Conservation (phyloP, 64 coral and sea anemone species). For the Catalaphyllia jardinei region DNA sequence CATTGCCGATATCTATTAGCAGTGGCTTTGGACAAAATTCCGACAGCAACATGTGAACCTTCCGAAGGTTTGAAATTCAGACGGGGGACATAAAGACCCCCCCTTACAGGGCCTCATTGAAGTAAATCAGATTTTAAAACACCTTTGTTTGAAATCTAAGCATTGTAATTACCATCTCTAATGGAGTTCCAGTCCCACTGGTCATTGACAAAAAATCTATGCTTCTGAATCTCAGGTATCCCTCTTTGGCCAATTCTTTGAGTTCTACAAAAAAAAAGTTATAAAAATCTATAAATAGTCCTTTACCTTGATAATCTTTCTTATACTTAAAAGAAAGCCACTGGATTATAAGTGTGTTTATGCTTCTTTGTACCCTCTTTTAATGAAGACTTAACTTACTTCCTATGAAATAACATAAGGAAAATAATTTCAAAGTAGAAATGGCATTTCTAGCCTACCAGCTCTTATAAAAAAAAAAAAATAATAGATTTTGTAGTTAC, state of each 20-base stretch:
- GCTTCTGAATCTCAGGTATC: constrained; percentile 83
- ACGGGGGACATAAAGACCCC: too few relatives aligned
- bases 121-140: neutral
- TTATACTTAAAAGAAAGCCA: neutral
- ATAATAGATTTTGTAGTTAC: constrained; percentile 16
- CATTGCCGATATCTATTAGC: too few relatives aligned
- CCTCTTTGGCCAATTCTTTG: constrained; percentile 81
- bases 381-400: too few relatives aligned
- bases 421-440: too few relatives aligned
- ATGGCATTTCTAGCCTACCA: neutral
- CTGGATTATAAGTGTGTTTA: neutral
- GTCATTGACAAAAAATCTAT: constrained; percentile 87
- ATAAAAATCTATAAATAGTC: neutral
- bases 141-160: neutral
- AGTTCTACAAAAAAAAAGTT: constrained; percentile 35
- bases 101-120: too few relatives aligned
- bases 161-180: constrained; percentile 74
- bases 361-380: too few relatives aligned
- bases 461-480: neutral
- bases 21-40: too few relatives aligned
- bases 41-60: too few relatives aligned
- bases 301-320: neutral
- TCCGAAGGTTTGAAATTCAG: too few relatives aligned
- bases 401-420: too few relatives aligned
- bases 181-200: constrained; percentile 94